Evolutionary conservation across 2,888 invertebrate genomes (phyloP), one percentile per base, ranked within the genome.

Genomic region (Eupithecia pulchellata): DNA sequence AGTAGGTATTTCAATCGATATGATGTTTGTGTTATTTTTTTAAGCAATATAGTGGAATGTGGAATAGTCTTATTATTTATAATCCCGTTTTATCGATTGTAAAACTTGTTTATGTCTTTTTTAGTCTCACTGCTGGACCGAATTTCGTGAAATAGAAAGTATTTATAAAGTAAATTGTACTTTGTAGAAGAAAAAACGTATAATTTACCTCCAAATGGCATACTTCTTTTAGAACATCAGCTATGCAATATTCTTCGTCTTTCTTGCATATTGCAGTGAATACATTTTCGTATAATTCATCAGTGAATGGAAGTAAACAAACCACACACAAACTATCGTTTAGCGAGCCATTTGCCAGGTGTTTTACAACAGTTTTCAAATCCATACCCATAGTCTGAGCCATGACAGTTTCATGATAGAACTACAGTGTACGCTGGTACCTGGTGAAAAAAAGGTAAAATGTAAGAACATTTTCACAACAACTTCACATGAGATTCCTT

Each of bases 241-340:
- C 92, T 66, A 92, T 82, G 73, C 91, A 89, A 80, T 86, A 92
- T 69, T 91, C 89, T 25, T 82, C 78, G 25, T 87, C 85, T 67
- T 84, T 86, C 75, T 87, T 91, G 77, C 89, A 90, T 62, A 93
- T 79, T 75, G 81, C 86, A 0, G 93, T 91, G 67, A 89, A 91
- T 68, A 91, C 84, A 78, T 88, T 90, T 74, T 93, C 92, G 74
- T 79, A 86, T 20, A 75, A 52, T 20, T 66, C 61, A n/a, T 83
- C 84, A 55, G 76, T 78, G 29, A 92, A 75, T 8, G 88, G 88
- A 42, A 77, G 66, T 65, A 93, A 84, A 78, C 93, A 94, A 79
- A 91, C 81, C 63, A 89, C 78, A 79, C 93, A 94, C 66, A 92
- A 78, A 68, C 85, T 87, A 65, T 88, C 84, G 5, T 78, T 84